phyloP scores from a whole-genome alignment of 2,888 invertebrate species.

The Camponotus fellah region DNA sequence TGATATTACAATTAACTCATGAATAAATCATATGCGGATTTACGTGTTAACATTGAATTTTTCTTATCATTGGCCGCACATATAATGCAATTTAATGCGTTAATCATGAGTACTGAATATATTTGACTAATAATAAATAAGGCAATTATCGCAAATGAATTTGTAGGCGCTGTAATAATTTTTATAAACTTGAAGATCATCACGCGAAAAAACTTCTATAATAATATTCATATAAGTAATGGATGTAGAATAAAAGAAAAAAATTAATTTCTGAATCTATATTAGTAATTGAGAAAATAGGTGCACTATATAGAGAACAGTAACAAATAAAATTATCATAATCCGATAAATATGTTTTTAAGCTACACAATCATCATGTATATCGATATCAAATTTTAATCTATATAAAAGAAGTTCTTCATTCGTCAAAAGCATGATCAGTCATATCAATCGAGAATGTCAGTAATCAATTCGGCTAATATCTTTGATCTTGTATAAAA shows the following conservation, averaged over 20 bases:
- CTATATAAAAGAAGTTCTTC: neutral
- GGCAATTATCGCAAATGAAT: neutral
- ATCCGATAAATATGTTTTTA: slow-evolving; percentile 6
- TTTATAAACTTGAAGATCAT: neutral
- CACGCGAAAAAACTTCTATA: neutral
- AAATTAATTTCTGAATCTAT: neutral
- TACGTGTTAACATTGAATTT: neutral
- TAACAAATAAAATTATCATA: slow-evolving; percentile 14
- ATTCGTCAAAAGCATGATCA: neutral
- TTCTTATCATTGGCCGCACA: neutral
- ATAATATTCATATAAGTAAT: slow-evolving; percentile 2
- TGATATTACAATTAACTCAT: slow-evolving; percentile 5
- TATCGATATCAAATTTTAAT: slow-evolving; percentile 9
- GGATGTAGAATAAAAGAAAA: neutral
- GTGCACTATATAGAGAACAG: neutral
- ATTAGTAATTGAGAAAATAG: neutral
- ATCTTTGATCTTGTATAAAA: neutral
- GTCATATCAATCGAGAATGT: neutral
- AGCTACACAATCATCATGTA: neutral
- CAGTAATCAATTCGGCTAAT: neutral
- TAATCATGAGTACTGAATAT: neutral
- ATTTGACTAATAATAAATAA: neutral
- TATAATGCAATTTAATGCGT: neutral
- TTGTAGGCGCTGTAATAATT: neutral
- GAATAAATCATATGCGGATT: neutral